These are phyloP conservation scores for Scaeva pyrastri DNA, from an alignment of 2,888 invertebrate genomes.

Conservation along the genomic window DNA sequence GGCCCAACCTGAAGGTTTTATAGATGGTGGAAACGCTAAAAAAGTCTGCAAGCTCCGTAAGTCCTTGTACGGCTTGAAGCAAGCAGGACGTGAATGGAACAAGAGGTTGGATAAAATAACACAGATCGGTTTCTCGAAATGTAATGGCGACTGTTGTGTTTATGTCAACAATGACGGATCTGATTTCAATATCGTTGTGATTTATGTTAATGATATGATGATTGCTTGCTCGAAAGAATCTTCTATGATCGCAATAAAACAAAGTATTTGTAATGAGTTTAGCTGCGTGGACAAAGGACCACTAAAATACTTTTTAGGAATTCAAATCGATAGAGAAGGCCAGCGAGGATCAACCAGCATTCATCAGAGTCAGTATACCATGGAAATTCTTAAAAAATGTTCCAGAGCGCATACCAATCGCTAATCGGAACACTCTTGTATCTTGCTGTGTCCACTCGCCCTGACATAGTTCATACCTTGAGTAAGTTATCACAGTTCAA, in stretches of 20 bases:
- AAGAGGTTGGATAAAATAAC: conserved; percentile 7
- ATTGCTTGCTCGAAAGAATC: not conserved
- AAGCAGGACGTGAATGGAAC: conserved; percentile 47
- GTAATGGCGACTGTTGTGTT: conserved; percentile 32
- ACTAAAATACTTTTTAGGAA: conserved; percentile 45
- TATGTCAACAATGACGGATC: not conserved
- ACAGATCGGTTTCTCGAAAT: conserved; percentile 19
- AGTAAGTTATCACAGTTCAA: conserved; percentile 58
- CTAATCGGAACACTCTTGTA: conserved; percentile 55
- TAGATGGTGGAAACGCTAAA: not conserved
- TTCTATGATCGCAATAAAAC: not conserved
- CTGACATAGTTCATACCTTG: conserved; percentile 60
- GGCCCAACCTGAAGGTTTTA: conserved; percentile 36
- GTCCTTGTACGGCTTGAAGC: conserved; percentile 50
- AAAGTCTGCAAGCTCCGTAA: conserved; percentile 38
- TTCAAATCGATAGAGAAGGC: conserved; percentile 49
- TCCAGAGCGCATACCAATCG: conserved; percentile 38
- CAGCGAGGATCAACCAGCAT: conserved; percentile 40
- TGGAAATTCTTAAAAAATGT: conserved; percentile 30
- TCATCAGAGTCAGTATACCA: conserved; percentile 40
- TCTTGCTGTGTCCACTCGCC: conserved; percentile 38
- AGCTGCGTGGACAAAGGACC: conserved; percentile 1
- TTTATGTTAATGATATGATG: conserved; percentile 25
- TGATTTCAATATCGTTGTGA: not conserved
- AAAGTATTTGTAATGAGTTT: not conserved